Evolutionary conservation across 2,797 vertebrate genomes (phyloP).

Genomic region (Eutrigla gurnardus): DNA sequence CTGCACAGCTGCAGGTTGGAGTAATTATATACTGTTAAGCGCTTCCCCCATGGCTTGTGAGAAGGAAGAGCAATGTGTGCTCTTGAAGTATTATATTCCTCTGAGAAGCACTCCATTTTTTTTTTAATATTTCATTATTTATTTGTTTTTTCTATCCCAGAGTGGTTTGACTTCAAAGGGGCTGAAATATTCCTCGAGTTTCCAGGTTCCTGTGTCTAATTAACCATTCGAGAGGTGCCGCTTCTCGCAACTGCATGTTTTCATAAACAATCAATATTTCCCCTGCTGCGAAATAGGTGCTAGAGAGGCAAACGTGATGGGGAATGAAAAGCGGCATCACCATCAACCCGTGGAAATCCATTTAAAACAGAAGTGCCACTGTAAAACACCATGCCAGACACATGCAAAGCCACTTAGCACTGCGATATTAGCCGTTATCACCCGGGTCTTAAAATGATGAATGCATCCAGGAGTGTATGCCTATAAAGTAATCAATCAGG

Average conservation of each 20-base stretch:
- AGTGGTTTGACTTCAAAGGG: conserved; percentile 78
- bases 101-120: conserved; percentile 63
- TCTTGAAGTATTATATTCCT: conserved; percentile 78
- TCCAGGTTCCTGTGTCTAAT: conserved; percentile 79
- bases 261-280: conserved; percentile 78
- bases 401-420: conserved; percentile 32
- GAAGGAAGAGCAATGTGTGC: conserved; percentile 63
- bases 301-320: conserved; percentile 52
- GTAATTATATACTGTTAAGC: conserved; percentile 77
- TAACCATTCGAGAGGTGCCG: conserved; percentile 69
- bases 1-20: conserved; percentile 65
- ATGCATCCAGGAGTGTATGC: conserved; percentile 12
- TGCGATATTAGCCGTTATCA: conserved; percentile 26
- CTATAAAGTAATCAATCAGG: conserved; percentile 36
- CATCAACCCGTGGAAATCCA: conserved; percentile 49
- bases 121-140: conserved; percentile 63
- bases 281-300: conserved; percentile 55
- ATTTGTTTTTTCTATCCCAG: conserved; percentile 51
- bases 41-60: conserved; percentile 57
- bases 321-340: conserved; percentile 44
- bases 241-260: conserved; percentile 57
- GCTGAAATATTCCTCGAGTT: conserved; percentile 74
- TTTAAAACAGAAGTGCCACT: conserved; percentile 12
- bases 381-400: conserved; percentile 42
- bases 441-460: conserved; percentile 24